Percentiles rank a stretch among this genome's conserved stretches.
Conservation (phyloP, 2,113 vertebrate genomes). For the Pedetes capensis region DNA sequence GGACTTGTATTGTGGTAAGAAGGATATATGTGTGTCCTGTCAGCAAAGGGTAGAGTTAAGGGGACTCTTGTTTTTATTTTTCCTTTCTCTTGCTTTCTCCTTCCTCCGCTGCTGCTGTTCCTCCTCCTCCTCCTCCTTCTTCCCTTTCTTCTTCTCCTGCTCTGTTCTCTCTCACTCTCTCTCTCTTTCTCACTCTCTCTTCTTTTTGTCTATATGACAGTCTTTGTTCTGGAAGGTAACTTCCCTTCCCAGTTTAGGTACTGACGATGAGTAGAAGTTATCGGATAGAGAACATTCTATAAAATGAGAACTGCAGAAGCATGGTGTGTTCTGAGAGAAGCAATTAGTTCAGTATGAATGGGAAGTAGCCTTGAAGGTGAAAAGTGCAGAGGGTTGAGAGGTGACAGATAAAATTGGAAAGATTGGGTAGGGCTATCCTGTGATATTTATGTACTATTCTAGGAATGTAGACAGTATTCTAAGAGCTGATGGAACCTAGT, state of each 20-base stretch:
- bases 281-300: not conserved
- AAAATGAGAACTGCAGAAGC: not conserved
- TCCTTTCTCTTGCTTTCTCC: not conserved
- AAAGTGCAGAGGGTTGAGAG: not conserved
- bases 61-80: accelerated
- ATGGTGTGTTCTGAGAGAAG: not conserved
- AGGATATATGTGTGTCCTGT: not conserved
- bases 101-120: not conserved
- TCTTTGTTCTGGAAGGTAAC: not conserved
- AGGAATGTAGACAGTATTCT: not conserved
- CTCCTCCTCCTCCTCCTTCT: not conserved
- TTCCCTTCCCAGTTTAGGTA: not conserved
- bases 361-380: not conserved
- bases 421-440: not conserved
- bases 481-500: not conserved
- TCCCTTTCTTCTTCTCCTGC: not conserved
- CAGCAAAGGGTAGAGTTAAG: not conserved
- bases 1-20: not conserved
- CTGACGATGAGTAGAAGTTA: not conserved
- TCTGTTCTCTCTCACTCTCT: not conserved
- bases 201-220: not conserved
- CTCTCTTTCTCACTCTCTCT: not conserved
- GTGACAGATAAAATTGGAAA: not conserved
- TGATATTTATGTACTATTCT: not conserved
- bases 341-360: not conserved